phyloP scores from a whole-genome alignment of 2,797 vertebrate species.

The Anguilla obscura region DNA sequence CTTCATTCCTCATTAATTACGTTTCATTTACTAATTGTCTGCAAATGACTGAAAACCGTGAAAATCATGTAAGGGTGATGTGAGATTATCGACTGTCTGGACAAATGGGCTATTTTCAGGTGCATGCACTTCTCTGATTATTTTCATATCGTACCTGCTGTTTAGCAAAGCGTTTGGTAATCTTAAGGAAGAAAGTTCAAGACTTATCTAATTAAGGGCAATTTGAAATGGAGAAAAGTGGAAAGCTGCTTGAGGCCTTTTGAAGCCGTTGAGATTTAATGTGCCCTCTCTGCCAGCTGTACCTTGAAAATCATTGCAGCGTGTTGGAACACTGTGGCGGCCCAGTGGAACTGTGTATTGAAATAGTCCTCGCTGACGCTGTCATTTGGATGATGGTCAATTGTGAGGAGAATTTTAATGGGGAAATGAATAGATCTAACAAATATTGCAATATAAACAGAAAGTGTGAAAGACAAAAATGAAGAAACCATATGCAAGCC shows the following conservation, averaged over 20 bases:
- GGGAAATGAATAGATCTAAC: not conserved
- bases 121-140: not conserved
- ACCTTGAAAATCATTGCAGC: not conserved
- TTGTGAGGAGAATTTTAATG: not conserved
- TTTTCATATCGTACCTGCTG: not conserved
- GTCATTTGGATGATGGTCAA: not conserved
- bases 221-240: not conserved
- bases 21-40: slow-evolving; percentile 48
- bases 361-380: not conserved
- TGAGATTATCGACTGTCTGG: slow-evolving; percentile 14
- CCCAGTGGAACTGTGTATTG: not conserved
- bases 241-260: not conserved
- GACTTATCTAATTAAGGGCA: not conserved
- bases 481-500: not conserved
- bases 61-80: slow-evolving; percentile 31
- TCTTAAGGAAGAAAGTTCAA: not conserved
- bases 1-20: slow-evolving; percentile 44
- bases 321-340: not conserved
- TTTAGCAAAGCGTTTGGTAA: not conserved
- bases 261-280: not conserved
- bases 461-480: not conserved
- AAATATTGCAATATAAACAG: not conserved
- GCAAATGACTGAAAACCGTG: slow-evolving; percentile 35
- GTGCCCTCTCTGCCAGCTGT: not conserved
- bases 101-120: slow-evolving; percentile 1